phyloP scores from a whole-genome alignment of 2,113 vertebrate genomes.

The Mohoua ochrocephala region DNA sequence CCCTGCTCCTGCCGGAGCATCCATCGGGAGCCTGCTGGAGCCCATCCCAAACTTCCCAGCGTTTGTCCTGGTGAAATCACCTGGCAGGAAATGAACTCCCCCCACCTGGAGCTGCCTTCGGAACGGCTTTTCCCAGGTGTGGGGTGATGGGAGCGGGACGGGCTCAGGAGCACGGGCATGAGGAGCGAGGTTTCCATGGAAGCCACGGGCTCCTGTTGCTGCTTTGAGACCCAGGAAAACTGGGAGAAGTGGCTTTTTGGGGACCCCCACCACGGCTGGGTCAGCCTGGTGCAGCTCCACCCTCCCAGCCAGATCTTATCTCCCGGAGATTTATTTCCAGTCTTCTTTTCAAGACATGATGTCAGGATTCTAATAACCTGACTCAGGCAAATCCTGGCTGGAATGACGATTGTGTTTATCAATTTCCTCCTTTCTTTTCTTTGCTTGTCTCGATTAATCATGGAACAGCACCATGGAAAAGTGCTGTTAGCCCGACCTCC shows the following conservation, averaged over 20 bases:
- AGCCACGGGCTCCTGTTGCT: background rate
- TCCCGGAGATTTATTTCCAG: conserved; percentile 16
- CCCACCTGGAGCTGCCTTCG: background rate
- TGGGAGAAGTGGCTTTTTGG: background rate
- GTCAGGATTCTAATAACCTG: conserved; percentile 50
- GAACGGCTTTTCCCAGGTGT: background rate
- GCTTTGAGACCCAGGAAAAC: background rate
- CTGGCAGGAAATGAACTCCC: background rate
- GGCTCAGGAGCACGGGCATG: background rate
- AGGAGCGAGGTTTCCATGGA: background rate
- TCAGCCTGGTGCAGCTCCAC: background rate
- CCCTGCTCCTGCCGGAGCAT: background rate
- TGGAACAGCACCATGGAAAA: conserved; percentile 43
- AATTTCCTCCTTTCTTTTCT: conserved; percentile 17
- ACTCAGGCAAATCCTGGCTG: conserved; percentile 17
- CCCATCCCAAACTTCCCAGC: background rate
- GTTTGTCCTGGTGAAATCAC: background rate
- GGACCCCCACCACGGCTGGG: background rate
- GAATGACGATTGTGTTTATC: conserved; percentile 20
- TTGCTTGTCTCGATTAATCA: background rate
- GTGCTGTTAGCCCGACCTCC: background rate
- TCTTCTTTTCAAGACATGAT: conserved; percentile 59
- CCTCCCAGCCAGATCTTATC: background rate
- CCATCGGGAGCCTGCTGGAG: background rate
- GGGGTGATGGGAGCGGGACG: background rate